Evolutionary conservation across 1,140 invertebrate species (phyloP).

Genomic region (Drosophila ambigua): DNA sequence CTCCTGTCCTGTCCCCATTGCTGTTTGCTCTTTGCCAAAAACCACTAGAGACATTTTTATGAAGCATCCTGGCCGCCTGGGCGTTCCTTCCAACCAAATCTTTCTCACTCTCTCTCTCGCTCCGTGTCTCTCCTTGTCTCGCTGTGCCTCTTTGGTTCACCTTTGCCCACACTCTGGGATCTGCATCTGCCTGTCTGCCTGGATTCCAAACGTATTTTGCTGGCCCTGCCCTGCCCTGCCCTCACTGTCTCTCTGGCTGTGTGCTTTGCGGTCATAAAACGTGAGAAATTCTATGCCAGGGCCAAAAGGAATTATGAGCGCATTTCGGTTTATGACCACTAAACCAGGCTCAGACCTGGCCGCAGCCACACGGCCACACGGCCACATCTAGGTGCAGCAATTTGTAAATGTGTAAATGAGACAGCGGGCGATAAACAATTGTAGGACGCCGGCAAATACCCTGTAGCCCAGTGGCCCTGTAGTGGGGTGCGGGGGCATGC

Average conservation of each 20-base stretch:
- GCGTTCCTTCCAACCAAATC: no score
- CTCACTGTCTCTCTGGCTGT: slow-evolving; percentile 7
- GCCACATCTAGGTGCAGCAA: slow-evolving; percentile 35
- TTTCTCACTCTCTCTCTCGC: slow-evolving; percentile 5
- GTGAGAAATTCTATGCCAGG: slow-evolving; percentile 66
- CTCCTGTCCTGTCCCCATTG: not conserved
- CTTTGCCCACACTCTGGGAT: no score
- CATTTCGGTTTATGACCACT: slow-evolving; percentile 77
- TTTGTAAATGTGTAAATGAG: slow-evolving; percentile 70
- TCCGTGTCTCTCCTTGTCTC: not conserved
- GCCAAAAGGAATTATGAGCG: slow-evolving; percentile 69
- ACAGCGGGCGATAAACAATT: not conserved
- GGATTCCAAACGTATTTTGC: slow-evolving; percentile 26
- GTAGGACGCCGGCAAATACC: no score
- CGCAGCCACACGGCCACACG: not conserved
- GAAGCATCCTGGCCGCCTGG: slow-evolving; percentile 38
- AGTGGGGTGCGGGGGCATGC: no score
- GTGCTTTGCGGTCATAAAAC: slow-evolving; percentile 62
- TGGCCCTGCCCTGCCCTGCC: slow-evolving; percentile 9
- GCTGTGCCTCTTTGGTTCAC: not conserved
- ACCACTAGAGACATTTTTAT: slow-evolving; percentile 74
- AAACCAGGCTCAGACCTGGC: slow-evolving; percentile 58
- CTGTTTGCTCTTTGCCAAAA: slow-evolving; percentile 27
- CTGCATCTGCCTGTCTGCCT: not conserved
- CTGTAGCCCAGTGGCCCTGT: no score